phyloP scores from a whole-genome alignment of 1,140 invertebrate species.

The Monomorium pharaonis region DNA sequence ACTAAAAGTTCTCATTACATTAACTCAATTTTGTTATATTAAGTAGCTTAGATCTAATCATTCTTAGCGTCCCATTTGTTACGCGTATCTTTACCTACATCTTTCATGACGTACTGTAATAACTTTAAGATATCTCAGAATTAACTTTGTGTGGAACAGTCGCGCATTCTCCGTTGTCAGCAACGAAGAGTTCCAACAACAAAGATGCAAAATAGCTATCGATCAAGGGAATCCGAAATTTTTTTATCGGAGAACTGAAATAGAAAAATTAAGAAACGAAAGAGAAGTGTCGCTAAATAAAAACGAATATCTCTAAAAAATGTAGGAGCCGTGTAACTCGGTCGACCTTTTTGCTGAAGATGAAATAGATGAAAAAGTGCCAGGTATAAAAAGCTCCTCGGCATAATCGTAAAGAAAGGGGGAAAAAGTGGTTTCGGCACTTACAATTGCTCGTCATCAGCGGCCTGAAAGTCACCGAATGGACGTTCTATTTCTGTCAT shows the following conservation, averaged over 20 bases:
- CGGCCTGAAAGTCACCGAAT: not conserved
- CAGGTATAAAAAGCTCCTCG: not conserved
- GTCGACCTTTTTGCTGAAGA: not conserved
- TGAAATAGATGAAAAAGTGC: not conserved
- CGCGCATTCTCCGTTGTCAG: not conserved
- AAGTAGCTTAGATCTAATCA: conserved; percentile 20
- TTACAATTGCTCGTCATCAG: not conserved
- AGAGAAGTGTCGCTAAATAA: not conserved
- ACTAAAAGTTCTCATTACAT: not conserved
- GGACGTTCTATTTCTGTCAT: conserved; percentile 15
- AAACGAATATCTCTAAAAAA: not conserved
- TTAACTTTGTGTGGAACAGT: not conserved
- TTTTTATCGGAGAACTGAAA: not conserved
- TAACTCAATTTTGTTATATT: conserved; percentile 26
- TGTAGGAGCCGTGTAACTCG: conserved; percentile 3
- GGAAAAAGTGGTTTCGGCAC: not conserved
- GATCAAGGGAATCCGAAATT: not conserved
- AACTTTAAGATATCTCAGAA: not conserved
- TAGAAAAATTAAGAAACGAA: not conserved
- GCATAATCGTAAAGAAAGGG: not conserved
- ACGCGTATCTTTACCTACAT: not conserved
- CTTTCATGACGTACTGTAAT: conserved; percentile 7
- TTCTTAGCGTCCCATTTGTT: conserved; percentile 5
- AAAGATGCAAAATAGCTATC: not conserved
- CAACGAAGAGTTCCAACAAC: not conserved